These are phyloP conservation scores for Nothura maculosa DNA, from an alignment of 2,797 vertebrate genomes.

Conservation along the genomic window DNA sequence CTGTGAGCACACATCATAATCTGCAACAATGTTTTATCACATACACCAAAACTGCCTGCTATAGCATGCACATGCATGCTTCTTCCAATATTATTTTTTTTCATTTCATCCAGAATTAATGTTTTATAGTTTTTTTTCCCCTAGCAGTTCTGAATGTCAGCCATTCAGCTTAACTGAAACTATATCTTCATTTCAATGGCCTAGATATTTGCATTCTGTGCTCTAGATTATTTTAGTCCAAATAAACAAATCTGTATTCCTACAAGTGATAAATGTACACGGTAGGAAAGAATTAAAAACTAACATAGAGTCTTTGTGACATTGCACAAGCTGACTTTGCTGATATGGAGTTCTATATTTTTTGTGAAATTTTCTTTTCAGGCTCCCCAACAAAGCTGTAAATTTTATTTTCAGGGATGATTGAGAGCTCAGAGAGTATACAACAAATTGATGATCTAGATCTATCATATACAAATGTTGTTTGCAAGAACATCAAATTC, in stretches of 20 bases:
- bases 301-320: not conserved
- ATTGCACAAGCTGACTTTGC: not conserved
- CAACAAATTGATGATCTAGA: constrained; percentile 9
- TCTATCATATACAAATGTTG: constrained; percentile 1
- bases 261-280: not conserved
- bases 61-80: not conserved
- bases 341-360: constrained; percentile 7
- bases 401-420: constrained; percentile 41
- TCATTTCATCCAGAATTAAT: not conserved
- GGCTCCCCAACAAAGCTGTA: not conserved
- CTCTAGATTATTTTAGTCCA: not conserved
- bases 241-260: not conserved
- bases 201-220: not conserved
- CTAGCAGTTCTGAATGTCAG: not conserved
- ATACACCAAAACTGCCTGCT: accelerated
- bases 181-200: not conserved
- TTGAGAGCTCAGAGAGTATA: not conserved
- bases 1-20: not conserved
- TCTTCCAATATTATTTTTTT: accelerated
- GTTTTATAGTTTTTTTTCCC: not conserved
- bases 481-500: constrained; percentile 28
- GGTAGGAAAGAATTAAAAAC: constrained; percentile 27
- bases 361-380: constrained; percentile 20
- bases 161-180: not conserved
- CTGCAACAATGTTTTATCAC: accelerated